These are phyloP conservation scores for Drosophila grimshawi DNA, from an alignment of 1,140 invertebrate species.

Conservation along the genomic window DNA sequence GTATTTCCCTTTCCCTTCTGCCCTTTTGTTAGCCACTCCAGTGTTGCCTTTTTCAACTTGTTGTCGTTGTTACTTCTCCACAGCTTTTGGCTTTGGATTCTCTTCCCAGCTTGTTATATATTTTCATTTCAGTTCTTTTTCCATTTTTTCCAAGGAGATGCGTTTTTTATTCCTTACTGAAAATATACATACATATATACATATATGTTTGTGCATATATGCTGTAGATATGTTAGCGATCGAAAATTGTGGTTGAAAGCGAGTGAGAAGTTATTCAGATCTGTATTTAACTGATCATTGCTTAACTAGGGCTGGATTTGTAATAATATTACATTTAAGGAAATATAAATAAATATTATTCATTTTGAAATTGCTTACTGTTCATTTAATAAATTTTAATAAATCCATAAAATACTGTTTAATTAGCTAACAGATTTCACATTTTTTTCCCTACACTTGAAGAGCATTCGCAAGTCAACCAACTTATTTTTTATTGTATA, in stretches of 20 bases:
- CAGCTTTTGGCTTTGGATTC: slow-evolving; percentile 52
- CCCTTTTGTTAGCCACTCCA: slow-evolving; percentile 47
- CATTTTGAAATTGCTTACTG: no score
- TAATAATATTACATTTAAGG: background rate
- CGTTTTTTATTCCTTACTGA: slow-evolving; percentile 9
- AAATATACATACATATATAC: background rate
- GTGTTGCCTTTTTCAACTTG: slow-evolving; percentile 48
- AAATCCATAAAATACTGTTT: no score
- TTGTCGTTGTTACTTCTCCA: slow-evolving; percentile 11
- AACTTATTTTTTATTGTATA: no score
- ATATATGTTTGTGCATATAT: slow-evolving; percentile 1
- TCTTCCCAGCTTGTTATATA: slow-evolving; percentile 8
- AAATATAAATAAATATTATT: no score
- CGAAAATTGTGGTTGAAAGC: slow-evolving; percentile 13
- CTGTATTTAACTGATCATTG: background rate
- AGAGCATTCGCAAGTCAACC: no score
- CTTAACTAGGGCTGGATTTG: background rate
- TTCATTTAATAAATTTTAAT: no score
- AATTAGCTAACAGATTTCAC: no score
- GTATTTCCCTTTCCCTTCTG: slow-evolving; percentile 10
- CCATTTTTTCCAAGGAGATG: slow-evolving; percentile 33
- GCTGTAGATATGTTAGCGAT: slow-evolving; percentile 4
- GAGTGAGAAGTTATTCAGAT: slow-evolving; percentile 11
- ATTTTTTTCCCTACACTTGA: no score
- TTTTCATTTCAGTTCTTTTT: slow-evolving; percentile 21